Base-by-base conservation (phyloP, 2,888 invertebrate species). In the Tuberolachnus salignus region DNA sequence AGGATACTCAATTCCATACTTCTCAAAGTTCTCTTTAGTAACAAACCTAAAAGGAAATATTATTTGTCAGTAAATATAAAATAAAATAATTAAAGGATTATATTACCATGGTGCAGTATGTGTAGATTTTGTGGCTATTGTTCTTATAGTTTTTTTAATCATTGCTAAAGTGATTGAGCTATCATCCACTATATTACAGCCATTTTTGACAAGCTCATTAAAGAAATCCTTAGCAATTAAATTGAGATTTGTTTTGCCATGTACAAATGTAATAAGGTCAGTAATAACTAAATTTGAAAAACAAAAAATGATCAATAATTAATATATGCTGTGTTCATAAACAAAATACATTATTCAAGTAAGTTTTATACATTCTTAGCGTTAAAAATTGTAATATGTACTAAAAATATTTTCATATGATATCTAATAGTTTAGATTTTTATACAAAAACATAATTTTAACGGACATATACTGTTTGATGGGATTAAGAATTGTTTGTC, bases 211-310 rank as follows among this genome's bases (percentile, higher is more conserved):
- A 42, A 81, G 51, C 34, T 67, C 80, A 44, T 46, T 83, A 9
- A 84, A 82, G 82, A 88, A 87, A 82, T 87, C 87, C 61, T 84
- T 83, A 11, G 86, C 83, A 46, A 87, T 82, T 69, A 85, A 85
- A 59, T 84, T 83, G 11, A 85, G 83, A 80, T 83, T 83, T 1
- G 82, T 80, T 82, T 86, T 87, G 11, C 87, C 87, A 83, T 88
- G 87, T 21, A 87, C 83, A 14, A 87, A 83, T 44, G 84, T 84
- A 49, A 87, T 86, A 44, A 88, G 83, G 70, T 86, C 84, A 19
- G 86, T 85, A 82, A 87, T 84, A n/a, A 86, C 87, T 83, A 69
- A 66, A 80, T 73, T n/a, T 71, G 23, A 78, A 23, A 64, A 19
- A n/a, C 3, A 81, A 57, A 21, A 80, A 75, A 14, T 13, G 11